Evolutionary conservation across 2,797 vertebrate genomes (phyloP).

Genomic region (Parauchenoglanis punctatus): DNA sequence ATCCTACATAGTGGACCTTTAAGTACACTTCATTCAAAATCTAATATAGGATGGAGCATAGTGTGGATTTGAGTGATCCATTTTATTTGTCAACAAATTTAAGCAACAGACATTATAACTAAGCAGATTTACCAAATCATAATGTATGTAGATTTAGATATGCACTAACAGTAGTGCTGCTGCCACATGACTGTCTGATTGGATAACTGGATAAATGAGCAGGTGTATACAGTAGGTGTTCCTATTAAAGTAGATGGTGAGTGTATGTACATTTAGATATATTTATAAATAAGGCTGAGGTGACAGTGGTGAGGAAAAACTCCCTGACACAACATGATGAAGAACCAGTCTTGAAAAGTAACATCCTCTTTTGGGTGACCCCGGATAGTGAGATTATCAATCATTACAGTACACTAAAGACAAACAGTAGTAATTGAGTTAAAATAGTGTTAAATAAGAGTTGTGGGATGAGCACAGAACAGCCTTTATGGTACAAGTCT

Average conservation of each 20-base stretch:
- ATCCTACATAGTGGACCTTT: no score
- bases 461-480: background rate
- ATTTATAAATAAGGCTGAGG: background rate
- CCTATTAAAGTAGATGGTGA: no score
- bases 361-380: background rate
- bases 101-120: background rate
- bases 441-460: background rate
- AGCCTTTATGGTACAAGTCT: background rate
- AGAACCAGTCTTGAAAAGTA: background rate
- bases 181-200: no score
- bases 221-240: no score
- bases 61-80: no score
- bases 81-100: background rate
- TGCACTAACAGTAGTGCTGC: background rate
- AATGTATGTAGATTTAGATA: background rate
- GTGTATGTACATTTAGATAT: background rate
- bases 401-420: background rate
- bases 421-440: background rate
- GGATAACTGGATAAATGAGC: no score
- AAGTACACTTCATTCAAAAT: background rate
- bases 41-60: background rate
- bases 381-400: background rate
- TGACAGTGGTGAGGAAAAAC: background rate
- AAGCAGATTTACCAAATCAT: background rate
- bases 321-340: background rate